A percentile compares a stretch with the other conserved stretches of the same genome.
Conservation (phyloP, 2,888 invertebrate species). For the Chymomyza amoena region DNA sequence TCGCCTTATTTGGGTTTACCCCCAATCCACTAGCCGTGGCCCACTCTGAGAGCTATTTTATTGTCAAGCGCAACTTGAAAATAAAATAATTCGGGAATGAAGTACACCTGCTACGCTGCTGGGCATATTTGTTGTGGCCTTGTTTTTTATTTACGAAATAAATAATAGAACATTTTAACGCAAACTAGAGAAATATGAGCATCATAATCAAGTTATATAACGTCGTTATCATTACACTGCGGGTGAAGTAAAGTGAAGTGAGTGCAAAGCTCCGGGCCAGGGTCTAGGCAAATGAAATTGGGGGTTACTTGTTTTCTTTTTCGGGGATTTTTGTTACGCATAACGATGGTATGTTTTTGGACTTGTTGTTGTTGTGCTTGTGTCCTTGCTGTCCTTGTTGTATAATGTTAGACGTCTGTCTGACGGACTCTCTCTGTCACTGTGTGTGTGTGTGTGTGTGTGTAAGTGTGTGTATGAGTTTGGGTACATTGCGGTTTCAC, state of each 20-base stretch:
- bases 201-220: constrained; percentile 49
- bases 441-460: constrained; percentile 2
- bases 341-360: background rate
- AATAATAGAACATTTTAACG: background rate
- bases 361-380: constrained; percentile 26
- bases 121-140: background rate
- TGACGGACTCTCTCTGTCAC: constrained; percentile 17
- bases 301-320: background rate
- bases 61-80: too few relatives aligned
- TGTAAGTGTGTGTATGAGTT: constrained; percentile 2
- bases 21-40: too few relatives aligned
- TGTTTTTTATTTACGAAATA: background rate
- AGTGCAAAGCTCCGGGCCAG: background rate
- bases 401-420: constrained; percentile 55
- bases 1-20: too few relatives aligned
- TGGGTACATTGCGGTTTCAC: constrained; percentile 53
- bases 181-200: constrained; percentile 60
- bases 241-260: background rate
- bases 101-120: background rate
- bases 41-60: too few relatives aligned
- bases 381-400: constrained; percentile 27
- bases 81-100: too few relatives aligned
- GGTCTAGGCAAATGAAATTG: constrained; percentile 1
- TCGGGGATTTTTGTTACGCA: background rate
- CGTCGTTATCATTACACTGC: background rate